Percentiles rank a stretch among this genome's conserved stretches.
These are phyloP conservation scores for Turnix velox DNA, from an alignment of 2,113 vertebrate genomes.

Conservation along the genomic window DNA sequence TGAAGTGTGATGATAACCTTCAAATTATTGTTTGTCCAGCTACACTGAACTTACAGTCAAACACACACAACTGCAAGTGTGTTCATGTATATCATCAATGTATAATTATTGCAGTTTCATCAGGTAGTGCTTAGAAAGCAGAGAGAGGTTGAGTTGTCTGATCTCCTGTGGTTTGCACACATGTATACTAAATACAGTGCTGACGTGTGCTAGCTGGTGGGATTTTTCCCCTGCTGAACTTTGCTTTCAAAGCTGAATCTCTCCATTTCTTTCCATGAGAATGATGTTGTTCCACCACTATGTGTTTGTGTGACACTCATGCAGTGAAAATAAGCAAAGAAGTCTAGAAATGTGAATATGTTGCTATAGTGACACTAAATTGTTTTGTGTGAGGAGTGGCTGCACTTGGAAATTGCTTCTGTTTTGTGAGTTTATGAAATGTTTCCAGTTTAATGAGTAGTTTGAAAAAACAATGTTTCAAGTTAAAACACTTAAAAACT, in stretches of 20 bases:
- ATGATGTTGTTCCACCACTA: background rate
- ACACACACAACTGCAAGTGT: background rate
- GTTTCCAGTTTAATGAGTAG: background rate
- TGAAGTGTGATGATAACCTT: background rate
- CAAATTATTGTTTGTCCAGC: background rate
- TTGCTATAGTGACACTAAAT: background rate
- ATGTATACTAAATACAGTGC: accelerated
- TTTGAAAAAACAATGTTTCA: background rate
- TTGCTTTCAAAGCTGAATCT: background rate
- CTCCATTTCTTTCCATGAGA: background rate
- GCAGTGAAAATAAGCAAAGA: background rate
- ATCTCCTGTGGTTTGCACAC: accelerated
- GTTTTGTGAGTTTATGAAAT: background rate
- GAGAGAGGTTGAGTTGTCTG: background rate
- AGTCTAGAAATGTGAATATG: background rate
- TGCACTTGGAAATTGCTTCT: background rate
- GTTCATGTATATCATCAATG: background rate
- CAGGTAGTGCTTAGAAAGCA: background rate
- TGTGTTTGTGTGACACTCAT: background rate
- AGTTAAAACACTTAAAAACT: background rate
- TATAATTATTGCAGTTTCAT: background rate
- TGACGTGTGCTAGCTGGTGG: background rate
- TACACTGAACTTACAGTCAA: background rate
- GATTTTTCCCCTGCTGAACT: background rate
- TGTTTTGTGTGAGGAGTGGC: too few species aligned